phyloP scores from a whole-genome alignment of 2,888 invertebrate genomes.

The Limulus polyphemus region DNA sequence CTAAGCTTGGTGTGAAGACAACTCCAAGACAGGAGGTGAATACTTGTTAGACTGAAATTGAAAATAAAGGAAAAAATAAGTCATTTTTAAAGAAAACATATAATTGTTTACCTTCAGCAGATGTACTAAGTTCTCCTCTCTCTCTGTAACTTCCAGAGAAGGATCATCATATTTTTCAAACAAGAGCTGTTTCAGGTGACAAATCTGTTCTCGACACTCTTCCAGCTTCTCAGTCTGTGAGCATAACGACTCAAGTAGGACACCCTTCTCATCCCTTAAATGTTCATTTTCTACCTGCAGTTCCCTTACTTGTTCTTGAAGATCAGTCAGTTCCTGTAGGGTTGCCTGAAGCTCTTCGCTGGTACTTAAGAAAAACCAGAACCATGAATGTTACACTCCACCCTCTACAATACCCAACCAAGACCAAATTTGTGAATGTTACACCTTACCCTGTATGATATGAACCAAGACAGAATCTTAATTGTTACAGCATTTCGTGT shows the following conservation, averaged over 20 bases:
- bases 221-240: constrained; percentile 83
- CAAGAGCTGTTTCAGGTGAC: constrained; percentile 62
- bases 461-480: too few species aligned
- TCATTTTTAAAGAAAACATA: too few species aligned
- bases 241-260: constrained; percentile 76
- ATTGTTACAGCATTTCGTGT: too few species aligned
- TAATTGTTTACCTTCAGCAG: constrained; percentile 65
- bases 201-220: constrained; percentile 69
- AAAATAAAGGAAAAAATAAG: too few species aligned
- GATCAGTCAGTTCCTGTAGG: constrained; percentile 75
- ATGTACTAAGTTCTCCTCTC: constrained; percentile 55
- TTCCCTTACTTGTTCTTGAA: constrained; percentile 73
- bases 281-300: constrained; percentile 76
- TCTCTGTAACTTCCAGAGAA: constrained; percentile 27
- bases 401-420: too few species aligned
- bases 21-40: too few species aligned
- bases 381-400: too few species aligned
- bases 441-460: too few species aligned
- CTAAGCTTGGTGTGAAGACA: too few species aligned
- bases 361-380: too few species aligned
- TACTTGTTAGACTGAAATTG: too few species aligned
- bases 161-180: constrained; percentile 32
- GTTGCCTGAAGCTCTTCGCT: constrained; percentile 89
- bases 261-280: constrained; percentile 73
- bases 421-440: too few species aligned